These are phyloP conservation scores for Girardinus metallicus DNA, from an alignment of 2,797 vertebrate species.

Conservation along the genomic window DNA sequence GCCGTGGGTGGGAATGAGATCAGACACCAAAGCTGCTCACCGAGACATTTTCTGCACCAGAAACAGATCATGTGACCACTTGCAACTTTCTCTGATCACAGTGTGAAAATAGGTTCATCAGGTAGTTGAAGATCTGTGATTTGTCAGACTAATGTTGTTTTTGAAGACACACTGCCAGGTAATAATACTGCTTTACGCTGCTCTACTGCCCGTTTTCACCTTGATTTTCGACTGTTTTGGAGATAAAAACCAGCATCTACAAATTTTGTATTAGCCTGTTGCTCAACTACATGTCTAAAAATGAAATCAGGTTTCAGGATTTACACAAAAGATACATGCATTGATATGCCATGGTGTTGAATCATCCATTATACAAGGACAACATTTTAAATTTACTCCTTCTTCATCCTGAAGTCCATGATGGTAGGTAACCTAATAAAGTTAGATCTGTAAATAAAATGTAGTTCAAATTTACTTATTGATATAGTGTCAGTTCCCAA, in stretches of 20 bases:
- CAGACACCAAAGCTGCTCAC: conserved; percentile 23
- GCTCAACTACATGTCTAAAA: not conserved
- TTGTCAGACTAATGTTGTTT: not conserved
- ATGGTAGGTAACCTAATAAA: not conserved
- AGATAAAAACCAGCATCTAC: not conserved
- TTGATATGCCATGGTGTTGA: not conserved
- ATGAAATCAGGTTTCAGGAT: not conserved
- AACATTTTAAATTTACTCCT: not conserved
- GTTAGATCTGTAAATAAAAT: not conserved
- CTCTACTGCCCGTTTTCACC: not conserved
- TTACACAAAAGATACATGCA: not conserved
- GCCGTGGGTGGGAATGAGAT: conserved; percentile 32
- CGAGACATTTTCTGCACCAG: conserved; percentile 19
- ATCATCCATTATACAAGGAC: not conserved
- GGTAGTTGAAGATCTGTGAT: not conserved
- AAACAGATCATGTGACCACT: conserved; percentile 6
- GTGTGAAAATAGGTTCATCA: not conserved
- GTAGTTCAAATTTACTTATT: not conserved
- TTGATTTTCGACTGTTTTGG: not conserved
- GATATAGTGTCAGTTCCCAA: not conserved
- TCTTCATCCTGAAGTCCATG: not conserved
- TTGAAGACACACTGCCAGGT: not conserved
- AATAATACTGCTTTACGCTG: not conserved
- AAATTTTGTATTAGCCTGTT: not conserved
- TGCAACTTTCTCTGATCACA: not conserved